A percentile compares a stretch with the other conserved stretches of the same genome.
Conservation (phyloP, 2,797 vertebrate species). For the Catamblyrhynchus diadema region DNA sequence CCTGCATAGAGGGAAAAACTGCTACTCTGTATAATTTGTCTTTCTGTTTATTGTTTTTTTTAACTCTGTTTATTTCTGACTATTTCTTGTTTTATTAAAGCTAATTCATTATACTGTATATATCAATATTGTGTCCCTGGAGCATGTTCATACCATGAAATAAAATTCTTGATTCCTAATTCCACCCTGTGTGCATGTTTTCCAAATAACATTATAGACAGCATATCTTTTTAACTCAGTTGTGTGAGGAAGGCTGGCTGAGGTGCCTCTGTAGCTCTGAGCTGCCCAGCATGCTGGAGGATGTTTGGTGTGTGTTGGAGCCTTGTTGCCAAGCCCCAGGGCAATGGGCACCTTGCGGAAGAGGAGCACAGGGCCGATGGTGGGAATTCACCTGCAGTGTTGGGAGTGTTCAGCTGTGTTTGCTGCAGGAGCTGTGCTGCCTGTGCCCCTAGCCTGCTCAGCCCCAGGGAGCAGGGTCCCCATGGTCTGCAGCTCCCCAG, state of each 20-base stretch:
- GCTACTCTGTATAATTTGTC: not conserved
- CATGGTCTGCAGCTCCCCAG: not conserved
- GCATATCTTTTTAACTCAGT: accelerated
- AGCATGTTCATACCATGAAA: conserved; percentile 72
- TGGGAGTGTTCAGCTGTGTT: not conserved
- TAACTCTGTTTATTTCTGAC: conserved; percentile 30
- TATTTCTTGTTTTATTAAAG: conserved; percentile 47
- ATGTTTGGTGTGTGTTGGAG: accelerated
- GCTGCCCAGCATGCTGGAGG: not conserved
- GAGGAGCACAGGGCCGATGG: not conserved
- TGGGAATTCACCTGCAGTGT: not conserved
- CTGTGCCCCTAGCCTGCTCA: not conserved
- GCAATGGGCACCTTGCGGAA: not conserved
- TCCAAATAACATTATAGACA: not conserved
- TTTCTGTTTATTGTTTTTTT: conserved; percentile 52
- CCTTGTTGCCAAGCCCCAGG: not conserved
- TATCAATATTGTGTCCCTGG: conserved; percentile 56
- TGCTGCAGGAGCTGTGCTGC: not conserved
- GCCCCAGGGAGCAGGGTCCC: not conserved
- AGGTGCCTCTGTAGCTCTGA: not conserved
- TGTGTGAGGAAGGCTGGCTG: not conserved
- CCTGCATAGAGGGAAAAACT: conserved; percentile 2
- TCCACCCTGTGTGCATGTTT: not conserved
- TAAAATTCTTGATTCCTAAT: conserved; percentile 63
- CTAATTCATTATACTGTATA: conserved; percentile 60